Evolutionary conservation across 2,888 invertebrate genomes (phyloP), one percentile per base, ranked within the genome.

Genomic region (Sympetrum striolatum): DNA sequence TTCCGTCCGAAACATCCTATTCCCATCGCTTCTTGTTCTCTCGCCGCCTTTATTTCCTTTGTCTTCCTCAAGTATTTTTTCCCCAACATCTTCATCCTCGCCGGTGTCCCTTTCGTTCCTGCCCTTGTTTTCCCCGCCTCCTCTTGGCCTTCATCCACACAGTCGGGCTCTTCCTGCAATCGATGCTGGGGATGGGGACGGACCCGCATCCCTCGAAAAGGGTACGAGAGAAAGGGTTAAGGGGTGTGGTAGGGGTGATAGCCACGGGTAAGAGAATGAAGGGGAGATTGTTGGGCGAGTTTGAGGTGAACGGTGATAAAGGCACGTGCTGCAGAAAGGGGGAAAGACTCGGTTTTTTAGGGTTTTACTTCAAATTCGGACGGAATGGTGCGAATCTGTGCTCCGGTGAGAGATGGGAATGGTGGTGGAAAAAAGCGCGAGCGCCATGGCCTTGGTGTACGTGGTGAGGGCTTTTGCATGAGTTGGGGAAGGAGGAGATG

Each of bases 31-130:
- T 8, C 22, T 14, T 18, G 39, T 5, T n/a, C 39, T 22, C 22
- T 22, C 35, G 15, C 60, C 48, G 81, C 58, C 90, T 81, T 64
- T 91, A 44, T 22, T 91, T 81, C 37, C 81, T 58, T 73, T 53
- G 39, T 58, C n/a, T 39, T n/a, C 48, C 48, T 44, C 73, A 39
- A 25, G n/a, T 53, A 44, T 80, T 53, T 44, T 39, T 39, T 25
- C 44, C 15, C 81, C n/a, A 44, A 81, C 81, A 8, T 44, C 31
- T 35, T 35, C 31, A 79, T 81, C 81, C 35, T 81, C 81, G 44
- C 48, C 44, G 44, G 48, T 25, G 14, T 25, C 81, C 18, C 15
- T 44, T 44, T 25, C 48, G 39, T n/a, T 44, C 35, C 80, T 35
- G 91, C 18, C 35, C 35, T 2, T 12, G 31, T 14, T 12, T 37